A percentile compares a stretch with the other conserved stretches of the same genome.
These are phyloP conservation scores for Bilobella aurantiaca DNA, from an alignment of 1,140 invertebrate genomes.

Conservation along the genomic window DNA sequence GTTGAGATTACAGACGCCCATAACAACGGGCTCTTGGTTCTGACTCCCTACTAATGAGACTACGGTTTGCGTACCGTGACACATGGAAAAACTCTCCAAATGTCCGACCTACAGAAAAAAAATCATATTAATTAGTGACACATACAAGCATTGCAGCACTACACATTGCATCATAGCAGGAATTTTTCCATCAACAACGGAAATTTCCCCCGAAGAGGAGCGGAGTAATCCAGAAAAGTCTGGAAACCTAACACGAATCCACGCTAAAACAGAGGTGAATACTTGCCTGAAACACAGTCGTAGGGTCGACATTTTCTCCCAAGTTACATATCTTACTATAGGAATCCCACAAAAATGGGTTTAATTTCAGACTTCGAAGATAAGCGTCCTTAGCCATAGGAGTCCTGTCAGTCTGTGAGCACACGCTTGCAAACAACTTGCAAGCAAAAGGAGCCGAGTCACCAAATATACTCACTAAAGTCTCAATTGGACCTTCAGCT, in stretches of 20 bases:
- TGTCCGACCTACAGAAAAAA: constrained; percentile 45
- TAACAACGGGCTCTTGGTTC: constrained; percentile 24
- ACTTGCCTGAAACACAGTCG: constrained; percentile 29
- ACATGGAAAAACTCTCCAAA: constrained; percentile 60
- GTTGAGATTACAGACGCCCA: constrained; percentile 26
- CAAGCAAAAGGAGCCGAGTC: constrained; percentile 81
- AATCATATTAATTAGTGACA: too few species aligned
- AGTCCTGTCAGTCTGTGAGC: constrained; percentile 69
- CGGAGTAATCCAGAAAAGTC: too few species aligned
- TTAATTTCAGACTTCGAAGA: constrained; percentile 63
- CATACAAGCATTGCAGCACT: too few species aligned
- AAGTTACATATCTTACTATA: constrained; percentile 77
- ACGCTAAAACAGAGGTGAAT: too few species aligned
- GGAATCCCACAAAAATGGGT: constrained; percentile 92
- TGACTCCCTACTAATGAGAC: constrained; percentile 40
- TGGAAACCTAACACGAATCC: too few species aligned
- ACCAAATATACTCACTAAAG: constrained; percentile 42
- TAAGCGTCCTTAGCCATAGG: constrained; percentile 70
- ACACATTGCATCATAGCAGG: too few species aligned
- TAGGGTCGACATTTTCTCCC: constrained; percentile 74
- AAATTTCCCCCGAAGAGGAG: too few species aligned
- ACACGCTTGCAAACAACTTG: constrained; percentile 75
- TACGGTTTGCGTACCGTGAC: constrained; percentile 48
- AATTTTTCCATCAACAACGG: too few species aligned
- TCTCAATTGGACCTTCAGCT: neutral